Conservation (phyloP, 1,140 invertebrate genomes). For the Drosophila varians region DNA sequence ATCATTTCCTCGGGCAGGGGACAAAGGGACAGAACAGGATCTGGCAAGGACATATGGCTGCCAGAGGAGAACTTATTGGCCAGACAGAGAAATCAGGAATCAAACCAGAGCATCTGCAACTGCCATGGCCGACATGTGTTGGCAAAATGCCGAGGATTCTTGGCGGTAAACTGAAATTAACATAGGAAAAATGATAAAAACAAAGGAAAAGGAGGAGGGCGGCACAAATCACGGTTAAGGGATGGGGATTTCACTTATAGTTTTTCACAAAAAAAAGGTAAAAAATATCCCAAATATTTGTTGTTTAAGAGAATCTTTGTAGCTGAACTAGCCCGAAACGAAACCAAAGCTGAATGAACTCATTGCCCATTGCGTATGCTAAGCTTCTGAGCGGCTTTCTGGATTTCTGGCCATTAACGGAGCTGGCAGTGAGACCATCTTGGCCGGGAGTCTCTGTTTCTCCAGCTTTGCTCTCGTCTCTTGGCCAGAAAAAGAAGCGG, state of each 20-base stretch:
- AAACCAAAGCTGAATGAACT: slow-evolving; percentile 45
- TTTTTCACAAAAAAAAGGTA: too few species aligned
- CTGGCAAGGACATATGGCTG: slow-evolving; percentile 30
- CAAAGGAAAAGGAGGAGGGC: neutral
- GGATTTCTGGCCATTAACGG: slow-evolving; percentile 53
- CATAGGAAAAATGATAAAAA: slow-evolving; percentile 4
- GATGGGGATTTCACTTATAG: too few species aligned
- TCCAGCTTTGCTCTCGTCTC: slow-evolving; percentile 20
- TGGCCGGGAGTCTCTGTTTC: slow-evolving; percentile 16
- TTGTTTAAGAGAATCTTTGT: slow-evolving; percentile 27
- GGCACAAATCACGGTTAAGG: slow-evolving; percentile 19
- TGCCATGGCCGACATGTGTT: slow-evolving; percentile 70
- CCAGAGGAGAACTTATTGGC: slow-evolving; percentile 69
- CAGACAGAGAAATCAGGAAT: slow-evolving; percentile 23
- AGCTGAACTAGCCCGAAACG: slow-evolving; percentile 12
- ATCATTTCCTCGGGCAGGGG: slow-evolving; percentile 33
- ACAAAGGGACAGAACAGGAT: slow-evolving; percentile 47
- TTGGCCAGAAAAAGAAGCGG: slow-evolving; percentile 47
- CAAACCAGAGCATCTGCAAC: slow-evolving; percentile 59
- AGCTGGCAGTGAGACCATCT: slow-evolving; percentile 30
- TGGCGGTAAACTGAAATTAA: slow-evolving; percentile 60
- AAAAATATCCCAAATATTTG: too few species aligned
- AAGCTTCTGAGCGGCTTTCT: slow-evolving; percentile 73
- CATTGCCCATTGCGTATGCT: slow-evolving; percentile 57
- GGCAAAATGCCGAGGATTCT: slow-evolving; percentile 66